These are phyloP conservation scores for Ictidomys tridecemlineatus DNA, from an alignment of 2,113 vertebrate species.

Conservation along the genomic window DNA sequence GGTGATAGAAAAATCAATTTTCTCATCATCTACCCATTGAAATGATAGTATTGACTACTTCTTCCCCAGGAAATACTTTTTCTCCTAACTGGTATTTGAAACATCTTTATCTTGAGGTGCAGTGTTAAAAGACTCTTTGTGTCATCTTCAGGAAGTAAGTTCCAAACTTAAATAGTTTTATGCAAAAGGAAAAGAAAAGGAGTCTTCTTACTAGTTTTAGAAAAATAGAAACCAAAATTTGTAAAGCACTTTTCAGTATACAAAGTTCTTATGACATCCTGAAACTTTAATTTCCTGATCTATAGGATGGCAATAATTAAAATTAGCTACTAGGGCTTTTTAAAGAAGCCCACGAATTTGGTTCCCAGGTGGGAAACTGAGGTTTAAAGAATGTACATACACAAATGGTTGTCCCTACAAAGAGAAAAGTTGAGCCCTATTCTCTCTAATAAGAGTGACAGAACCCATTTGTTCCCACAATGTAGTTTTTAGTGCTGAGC, in stretches of 20 bases:
- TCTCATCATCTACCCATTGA: background rate
- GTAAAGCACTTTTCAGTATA: background rate
- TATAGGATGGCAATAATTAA: background rate
- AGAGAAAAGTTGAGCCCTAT: background rate
- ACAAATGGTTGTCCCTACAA: background rate
- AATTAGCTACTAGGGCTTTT: background rate
- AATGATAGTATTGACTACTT: background rate
- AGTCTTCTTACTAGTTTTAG: background rate
- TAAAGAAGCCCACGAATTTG: background rate
- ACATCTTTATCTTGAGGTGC: background rate
- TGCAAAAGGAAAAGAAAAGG: background rate
- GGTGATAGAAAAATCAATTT: background rate
- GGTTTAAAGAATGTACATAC: background rate
- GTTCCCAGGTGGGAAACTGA: background rate
- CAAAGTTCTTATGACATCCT: background rate
- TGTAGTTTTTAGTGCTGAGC: background rate
- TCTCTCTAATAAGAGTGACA: background rate
- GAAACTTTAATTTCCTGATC: slow-evolving; percentile 25
- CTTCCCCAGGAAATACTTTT: background rate
- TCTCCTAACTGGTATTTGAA: background rate
- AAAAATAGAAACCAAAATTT: background rate
- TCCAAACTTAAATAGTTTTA: background rate
- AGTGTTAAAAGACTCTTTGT: background rate
- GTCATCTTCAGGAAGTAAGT: background rate
- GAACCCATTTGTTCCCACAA: no score